Conservation (phyloP, 2,113 vertebrate species). For the Phalacrocorax carbo region DNA sequence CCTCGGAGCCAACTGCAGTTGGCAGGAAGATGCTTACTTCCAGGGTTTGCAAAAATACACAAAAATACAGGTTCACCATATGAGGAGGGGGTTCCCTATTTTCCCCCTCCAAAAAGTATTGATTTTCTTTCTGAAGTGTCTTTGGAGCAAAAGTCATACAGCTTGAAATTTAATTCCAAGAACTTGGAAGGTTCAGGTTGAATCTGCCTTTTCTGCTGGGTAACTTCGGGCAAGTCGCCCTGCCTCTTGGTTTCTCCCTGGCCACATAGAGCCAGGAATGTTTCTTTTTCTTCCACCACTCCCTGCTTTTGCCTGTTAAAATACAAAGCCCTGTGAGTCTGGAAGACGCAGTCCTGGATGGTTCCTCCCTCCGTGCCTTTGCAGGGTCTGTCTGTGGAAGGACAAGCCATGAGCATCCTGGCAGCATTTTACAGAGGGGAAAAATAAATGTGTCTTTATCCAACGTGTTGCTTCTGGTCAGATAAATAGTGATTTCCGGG, state of each 20-base stretch:
- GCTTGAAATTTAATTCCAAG: neutral
- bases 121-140: neutral
- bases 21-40: neutral
- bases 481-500: neutral
- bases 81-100: rapidly evolving
- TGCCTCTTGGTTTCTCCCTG: neutral
- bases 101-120: neutral
- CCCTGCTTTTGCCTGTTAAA: neutral
- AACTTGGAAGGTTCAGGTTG: neutral
- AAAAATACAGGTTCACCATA: neutral
- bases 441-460: neutral
- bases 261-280: neutral
- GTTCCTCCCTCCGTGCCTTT: neutral
- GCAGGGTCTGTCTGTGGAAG: neutral
- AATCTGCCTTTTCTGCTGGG: neutral
- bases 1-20: neutral
- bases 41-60: neutral
- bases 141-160: neutral
- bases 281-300: neutral
- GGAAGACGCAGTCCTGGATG: neutral
- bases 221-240: neutral
- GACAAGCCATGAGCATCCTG: neutral
- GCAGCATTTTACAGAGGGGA: neutral
- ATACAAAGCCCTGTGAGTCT: neutral
- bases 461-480: neutral